Evolutionary conservation across 2,113 vertebrate genomes (phyloP).

Genomic region (Chloroceryle aenea): DNA sequence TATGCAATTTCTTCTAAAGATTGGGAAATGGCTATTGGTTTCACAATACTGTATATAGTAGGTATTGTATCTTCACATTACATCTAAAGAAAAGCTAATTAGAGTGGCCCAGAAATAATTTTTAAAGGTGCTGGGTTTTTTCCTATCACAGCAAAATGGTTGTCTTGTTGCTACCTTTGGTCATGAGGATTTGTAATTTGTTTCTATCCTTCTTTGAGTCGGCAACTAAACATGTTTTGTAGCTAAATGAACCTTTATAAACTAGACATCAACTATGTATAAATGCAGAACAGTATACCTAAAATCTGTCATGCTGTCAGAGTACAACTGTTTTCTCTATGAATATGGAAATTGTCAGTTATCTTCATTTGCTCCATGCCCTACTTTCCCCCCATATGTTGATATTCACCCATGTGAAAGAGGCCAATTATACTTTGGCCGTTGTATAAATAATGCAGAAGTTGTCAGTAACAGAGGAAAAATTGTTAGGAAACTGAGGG

Average conservation of each 20-base stretch:
- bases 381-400: neutral
- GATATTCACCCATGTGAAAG: conserved; percentile 48
- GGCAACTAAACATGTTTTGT: neutral
- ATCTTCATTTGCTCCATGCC: conserved; percentile 9
- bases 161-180: neutral
- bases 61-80: neutral
- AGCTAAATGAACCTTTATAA: conserved; percentile 41
- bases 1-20: neutral
- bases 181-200: conserved; percentile 12
- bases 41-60: neutral
- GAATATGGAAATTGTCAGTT: conserved; percentile 23
- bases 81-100: neutral
- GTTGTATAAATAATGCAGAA: conserved; percentile 40
- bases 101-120: neutral
- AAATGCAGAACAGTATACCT: neutral
- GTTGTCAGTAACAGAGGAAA: conserved; percentile 3
- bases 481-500: neutral
- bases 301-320: neutral
- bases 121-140: neutral
- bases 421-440: conserved; percentile 28
- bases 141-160: neutral
- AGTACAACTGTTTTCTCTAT: neutral
- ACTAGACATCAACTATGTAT: neutral
- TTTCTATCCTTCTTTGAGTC: conserved; percentile 4
- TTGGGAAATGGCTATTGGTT: neutral